Evolutionary conservation across 2,888 invertebrate species (phyloP).

Genomic region (Lottia scabra): DNA sequence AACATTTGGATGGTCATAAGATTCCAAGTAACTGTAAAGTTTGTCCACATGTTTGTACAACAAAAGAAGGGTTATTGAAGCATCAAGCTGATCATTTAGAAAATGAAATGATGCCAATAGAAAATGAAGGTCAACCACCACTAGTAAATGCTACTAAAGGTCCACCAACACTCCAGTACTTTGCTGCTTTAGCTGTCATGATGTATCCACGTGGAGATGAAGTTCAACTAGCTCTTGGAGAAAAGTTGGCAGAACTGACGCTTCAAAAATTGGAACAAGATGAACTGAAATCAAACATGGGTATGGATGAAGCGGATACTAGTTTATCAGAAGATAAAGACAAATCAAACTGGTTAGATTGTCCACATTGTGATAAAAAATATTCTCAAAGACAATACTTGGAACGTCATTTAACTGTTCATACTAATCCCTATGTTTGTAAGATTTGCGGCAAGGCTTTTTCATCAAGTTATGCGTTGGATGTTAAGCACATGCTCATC

Average conservation of each 20-base stretch:
- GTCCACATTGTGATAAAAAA: not conserved
- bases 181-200: not conserved
- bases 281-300: not conserved
- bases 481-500: conserved; percentile 11
- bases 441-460: not conserved
- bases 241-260: not conserved
- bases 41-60: not conserved
- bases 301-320: not conserved
- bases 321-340: not conserved
- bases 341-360: not conserved
- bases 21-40: not conserved
- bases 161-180: not conserved
- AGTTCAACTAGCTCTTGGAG: not conserved
- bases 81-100: not conserved
- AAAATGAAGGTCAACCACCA: not conserved
- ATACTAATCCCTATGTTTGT: not conserved
- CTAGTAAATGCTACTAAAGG: not conserved
- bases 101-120: not conserved
- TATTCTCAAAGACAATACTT: not conserved
- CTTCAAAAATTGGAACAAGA: not conserved
- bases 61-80: not conserved
- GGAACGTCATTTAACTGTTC: not conserved
- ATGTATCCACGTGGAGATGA: not conserved
- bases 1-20: not conserved
- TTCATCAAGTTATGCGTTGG: not conserved